phyloP scores from a whole-genome alignment of 2,797 vertebrate species.

The Hapalemur alaotrensis region DNA sequence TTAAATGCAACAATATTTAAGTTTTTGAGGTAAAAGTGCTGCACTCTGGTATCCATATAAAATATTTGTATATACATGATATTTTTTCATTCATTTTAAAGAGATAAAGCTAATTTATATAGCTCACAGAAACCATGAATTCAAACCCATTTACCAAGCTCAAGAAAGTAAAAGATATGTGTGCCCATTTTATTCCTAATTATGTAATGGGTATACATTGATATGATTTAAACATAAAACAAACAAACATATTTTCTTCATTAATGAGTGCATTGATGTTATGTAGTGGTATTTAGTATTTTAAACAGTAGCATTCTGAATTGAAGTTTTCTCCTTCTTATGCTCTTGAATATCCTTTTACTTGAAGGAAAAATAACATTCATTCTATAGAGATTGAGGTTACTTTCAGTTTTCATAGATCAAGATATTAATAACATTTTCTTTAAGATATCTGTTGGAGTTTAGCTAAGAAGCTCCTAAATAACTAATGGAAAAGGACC shows the following conservation, averaged over 20 bases:
- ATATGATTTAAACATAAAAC: not conserved
- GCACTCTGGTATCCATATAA: not conserved
- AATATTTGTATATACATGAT: not conserved
- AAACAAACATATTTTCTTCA: not conserved
- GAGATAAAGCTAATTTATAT: conserved; percentile 2
- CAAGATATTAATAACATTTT: conserved; percentile 41
- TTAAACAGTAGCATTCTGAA: conserved; percentile 19
- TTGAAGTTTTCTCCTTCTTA: not conserved
- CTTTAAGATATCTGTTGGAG: not conserved
- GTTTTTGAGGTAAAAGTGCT: not conserved
- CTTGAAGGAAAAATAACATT: not conserved
- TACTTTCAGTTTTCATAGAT: not conserved
- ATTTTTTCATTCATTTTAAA: not conserved
- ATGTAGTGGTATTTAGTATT: not conserved
- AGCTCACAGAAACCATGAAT: not conserved
- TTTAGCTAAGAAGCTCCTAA: not conserved
- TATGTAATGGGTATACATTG: not conserved
- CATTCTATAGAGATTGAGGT: not conserved
- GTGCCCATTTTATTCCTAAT: not conserved
- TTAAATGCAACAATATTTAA: not conserved
- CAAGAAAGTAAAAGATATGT: not conserved
- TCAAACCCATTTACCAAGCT: not conserved
- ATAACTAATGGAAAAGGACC: not conserved
- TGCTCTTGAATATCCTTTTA: not conserved
- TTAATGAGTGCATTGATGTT: not conserved